Base-by-base conservation (phyloP, 2,113 vertebrate genomes). In the Phyllostomus hastatus region DNA sequence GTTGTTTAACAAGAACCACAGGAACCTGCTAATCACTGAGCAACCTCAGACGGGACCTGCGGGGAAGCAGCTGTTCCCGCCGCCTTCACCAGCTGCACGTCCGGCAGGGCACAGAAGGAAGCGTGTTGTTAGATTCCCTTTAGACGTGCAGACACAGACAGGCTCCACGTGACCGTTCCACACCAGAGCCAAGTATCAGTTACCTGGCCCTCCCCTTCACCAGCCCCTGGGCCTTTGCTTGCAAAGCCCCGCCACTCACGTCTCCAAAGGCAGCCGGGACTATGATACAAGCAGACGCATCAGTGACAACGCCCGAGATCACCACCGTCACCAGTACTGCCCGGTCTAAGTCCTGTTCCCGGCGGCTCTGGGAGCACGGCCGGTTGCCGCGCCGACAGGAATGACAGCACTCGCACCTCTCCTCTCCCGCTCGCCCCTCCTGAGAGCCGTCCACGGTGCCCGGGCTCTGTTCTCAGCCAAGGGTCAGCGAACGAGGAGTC, bases 41-140 rank as follows among this genome's bases (percentile, higher is more conserved):
- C 28, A 48, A 48, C 35, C 70, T 84, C 1, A 28, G 90, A 69
- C 33, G 73, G 86, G 75, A 84, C 50, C 67, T 9, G 15, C 2
- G 46, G 94, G 93, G 82, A 96, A 97, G 91, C 6, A n/a, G 92
- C 88, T 88, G 43, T 87, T 96, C 88, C 43, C 59, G 83, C 52
- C 1, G 10, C 66, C 22, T 46, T n/a, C 15, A 1, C 50, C 70
- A 88, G 76, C 22, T 69, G 82, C 35, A 46, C 0, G 33, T 28
- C 67, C 75, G 67, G 41, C 3, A 0, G 69, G 67, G 33, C 11
- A 54, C n/a, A 46, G 82, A 84, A 91, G 83, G 67, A 97, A 91
- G 57, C 0, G 0, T 50, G 83, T 67, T 94, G 88, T 92, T 75
- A 87, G 70, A 80, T 52, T 87, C 72, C 80, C 48, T 66, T 35